A percentile compares a stretch with the other conserved stretches of the same genome.
Evolutionary conservation across 2,113 vertebrate species (phyloP).

Genomic region (Crotalus horridus): DNA sequence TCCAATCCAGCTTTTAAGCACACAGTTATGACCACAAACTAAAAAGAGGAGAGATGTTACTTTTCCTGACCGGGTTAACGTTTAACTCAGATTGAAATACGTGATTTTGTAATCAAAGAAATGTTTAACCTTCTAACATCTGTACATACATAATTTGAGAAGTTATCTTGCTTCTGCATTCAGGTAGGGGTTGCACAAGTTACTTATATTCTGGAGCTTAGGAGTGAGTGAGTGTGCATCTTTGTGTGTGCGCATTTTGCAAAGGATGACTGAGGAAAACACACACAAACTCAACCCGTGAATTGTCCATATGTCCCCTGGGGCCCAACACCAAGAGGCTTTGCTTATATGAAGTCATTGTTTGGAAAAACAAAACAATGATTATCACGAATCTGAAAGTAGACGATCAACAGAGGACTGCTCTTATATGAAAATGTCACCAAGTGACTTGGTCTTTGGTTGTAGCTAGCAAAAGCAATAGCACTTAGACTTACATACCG

Average conservation of each 20-base stretch:
- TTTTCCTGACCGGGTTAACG: neutral
- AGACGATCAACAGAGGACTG: neutral
- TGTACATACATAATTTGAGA: neutral
- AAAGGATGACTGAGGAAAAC: neutral
- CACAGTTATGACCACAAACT: slow-evolving; percentile 99
- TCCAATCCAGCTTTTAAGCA: slow-evolving; percentile 97
- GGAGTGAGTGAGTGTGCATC: neutral
- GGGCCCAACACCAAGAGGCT: neutral
- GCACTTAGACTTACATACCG: neutral
- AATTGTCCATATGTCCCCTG: neutral
- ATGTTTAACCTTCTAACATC: neutral
- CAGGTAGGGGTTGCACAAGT: neutral
- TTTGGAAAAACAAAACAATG: neutral
- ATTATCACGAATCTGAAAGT: neutral
- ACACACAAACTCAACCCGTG: neutral
- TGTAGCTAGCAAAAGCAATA: neutral
- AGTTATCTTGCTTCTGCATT: neutral
- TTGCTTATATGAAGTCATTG: neutral
- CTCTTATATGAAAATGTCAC: neutral
- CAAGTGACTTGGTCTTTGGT: neutral
- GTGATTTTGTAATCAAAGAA: neutral
- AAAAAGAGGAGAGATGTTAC: slow-evolving; percentile 48
- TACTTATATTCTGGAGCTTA: neutral
- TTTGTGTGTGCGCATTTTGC: neutral
- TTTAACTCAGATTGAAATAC: neutral